Percentiles rank a stretch among this genome's conserved stretches.
Evolutionary conservation across 1,140 invertebrate genomes (phyloP).

Genomic region (Hyles euphorbiae): DNA sequence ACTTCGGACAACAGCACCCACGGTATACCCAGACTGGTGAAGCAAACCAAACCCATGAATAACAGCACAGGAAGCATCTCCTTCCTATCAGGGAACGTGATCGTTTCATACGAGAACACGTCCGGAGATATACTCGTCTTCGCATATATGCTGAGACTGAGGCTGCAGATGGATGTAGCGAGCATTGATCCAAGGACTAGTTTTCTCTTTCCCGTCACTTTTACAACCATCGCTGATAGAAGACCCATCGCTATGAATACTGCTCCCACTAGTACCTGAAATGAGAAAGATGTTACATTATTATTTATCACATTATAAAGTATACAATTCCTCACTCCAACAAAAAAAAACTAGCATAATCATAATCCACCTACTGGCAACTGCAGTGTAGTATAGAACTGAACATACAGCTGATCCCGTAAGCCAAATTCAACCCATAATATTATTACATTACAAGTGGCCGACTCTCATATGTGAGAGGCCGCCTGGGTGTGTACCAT

Average conservation of each 20-base stretch:
- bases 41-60: constrained; percentile 52
- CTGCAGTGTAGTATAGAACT: no score
- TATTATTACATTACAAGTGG: no score
- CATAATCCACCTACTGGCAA: no score
- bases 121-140: constrained; percentile 23
- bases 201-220: constrained; percentile 54
- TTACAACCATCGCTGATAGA: constrained; percentile 48
- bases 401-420: no score
- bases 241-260: constrained; percentile 51
- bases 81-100: constrained; percentile 45
- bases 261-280: constrained; percentile 52
- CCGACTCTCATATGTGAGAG: no score
- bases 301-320: background rate
- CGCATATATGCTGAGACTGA: constrained; percentile 51
- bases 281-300: constrained; percentile 9
- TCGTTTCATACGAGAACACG: constrained; percentile 54
- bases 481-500: no score
- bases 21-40: constrained; percentile 56
- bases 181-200: constrained; percentile 45
- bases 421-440: no score
- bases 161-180: constrained; percentile 40
- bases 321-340: background rate
- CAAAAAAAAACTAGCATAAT: no score
- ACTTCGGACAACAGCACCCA: constrained; percentile 65
- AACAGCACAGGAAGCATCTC: constrained; percentile 46